Base-by-base conservation (phyloP, 2,113 vertebrate genomes). In the Megalops atlanticus region DNA sequence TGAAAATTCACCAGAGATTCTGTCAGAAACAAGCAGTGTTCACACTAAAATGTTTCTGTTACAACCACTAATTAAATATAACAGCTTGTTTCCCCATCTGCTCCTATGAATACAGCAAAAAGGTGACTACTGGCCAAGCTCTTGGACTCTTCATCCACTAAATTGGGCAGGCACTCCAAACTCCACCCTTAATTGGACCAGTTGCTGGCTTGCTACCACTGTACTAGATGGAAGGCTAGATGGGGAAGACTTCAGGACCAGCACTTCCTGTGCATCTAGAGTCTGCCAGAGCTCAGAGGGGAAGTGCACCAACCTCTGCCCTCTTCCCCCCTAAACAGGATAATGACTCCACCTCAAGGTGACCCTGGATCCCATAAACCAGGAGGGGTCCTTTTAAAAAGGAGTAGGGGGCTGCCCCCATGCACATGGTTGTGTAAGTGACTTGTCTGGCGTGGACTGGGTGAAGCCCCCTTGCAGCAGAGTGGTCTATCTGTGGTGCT, bases 361-460 rank as follows among this genome's bases (percentile, higher is more conserved):
- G 70, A 72, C 70, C 70, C 16, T 41, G 54, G 14, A 14, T 70
- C 33, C 39, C 76, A 78, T 35, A 83, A 81, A 81, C 54, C 41
- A 21, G 40, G 78, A 74, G 71, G 88, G 82, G 80, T 72, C 78
- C 82, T 81, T 83, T 77, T 70, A 80, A 74, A 72, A 69, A 80
- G 72, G 83, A 36, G 40, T 1, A 31, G 77, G 74, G 80, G 40
- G n/a, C n/a, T n/a, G n/a, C n/a, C n/a, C n/a, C n/a, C n/a, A n/a
- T n/a, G n/a, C n/a, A n/a, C n/a, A n/a, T n/a, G n/a, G n/a, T n/a
- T n/a, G n/a, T n/a, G n/a, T n/a, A n/a, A n/a, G n/a, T n/a, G n/a
- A n/a, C n/a, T n/a, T 54, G 76, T 35, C 47, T 41, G 14, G 8
- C 52, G 49, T 54, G 76, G 74, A 54, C 52, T 21, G 47, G 4